A percentile compares a stretch with the other conserved stretches of the same genome.
phyloP scores from a whole-genome alignment of 2,888 invertebrate species.

The Cephus runcator region DNA sequence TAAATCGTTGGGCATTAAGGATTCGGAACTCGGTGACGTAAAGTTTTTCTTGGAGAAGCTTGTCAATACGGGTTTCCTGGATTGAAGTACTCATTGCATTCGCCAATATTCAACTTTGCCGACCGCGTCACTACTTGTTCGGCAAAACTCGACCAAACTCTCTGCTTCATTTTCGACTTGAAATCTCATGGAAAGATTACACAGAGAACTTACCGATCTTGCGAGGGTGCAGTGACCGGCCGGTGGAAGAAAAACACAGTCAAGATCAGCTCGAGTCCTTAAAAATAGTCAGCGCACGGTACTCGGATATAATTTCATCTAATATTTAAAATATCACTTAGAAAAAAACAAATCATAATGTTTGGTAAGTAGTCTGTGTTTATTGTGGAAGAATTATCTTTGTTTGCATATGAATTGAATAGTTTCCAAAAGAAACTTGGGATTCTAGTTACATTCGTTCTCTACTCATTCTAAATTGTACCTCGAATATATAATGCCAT shows the following conservation, averaged over 20 bases:
- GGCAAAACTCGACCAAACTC: background rate
- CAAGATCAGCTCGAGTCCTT: background rate
- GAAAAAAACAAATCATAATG: background rate
- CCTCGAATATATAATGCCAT: too few species aligned
- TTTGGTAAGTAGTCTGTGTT: background rate
- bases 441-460: too few species aligned
- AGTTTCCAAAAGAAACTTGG: background rate
- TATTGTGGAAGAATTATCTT: background rate
- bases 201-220: background rate
- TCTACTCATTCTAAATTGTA: too few species aligned
- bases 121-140: background rate
- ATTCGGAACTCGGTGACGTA: conserved; percentile 93
- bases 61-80: conserved; percentile 94
- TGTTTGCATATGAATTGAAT: background rate
- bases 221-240: background rate
- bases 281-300: background rate
- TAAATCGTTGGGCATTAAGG: conserved; percentile 93
- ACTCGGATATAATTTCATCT: background rate
- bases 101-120: background rate
- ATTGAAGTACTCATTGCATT: conserved; percentile 71
- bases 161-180: background rate
- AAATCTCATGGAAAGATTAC: background rate
- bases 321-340: background rate
- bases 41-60: conserved; percentile 96
- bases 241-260: background rate